These are phyloP conservation scores for Tiliacea aurago DNA, from an alignment of 2,888 invertebrate genomes.

Conservation along the genomic window DNA sequence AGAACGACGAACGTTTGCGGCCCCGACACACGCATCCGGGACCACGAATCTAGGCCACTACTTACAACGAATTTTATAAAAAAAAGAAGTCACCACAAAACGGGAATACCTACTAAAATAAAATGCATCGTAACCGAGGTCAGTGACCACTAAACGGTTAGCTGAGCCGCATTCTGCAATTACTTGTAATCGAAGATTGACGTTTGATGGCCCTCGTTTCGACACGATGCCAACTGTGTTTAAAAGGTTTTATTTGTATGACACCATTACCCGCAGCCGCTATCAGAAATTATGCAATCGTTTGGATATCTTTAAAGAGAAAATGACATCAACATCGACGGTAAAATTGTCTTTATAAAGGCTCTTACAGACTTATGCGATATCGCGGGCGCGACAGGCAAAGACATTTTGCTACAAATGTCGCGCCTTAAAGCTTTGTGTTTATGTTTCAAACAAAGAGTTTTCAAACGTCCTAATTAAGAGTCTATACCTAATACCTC, in stretches of 20 bases:
- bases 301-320: slow-evolving; percentile 26
- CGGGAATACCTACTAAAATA: slow-evolving; percentile 22
- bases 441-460: not conserved
- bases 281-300: slow-evolving; percentile 43
- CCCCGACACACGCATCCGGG: slow-evolving; percentile 74
- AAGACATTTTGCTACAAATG: too few species aligned
- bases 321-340: not conserved
- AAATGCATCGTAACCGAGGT: slow-evolving; percentile 11
- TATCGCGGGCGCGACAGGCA: too few species aligned
- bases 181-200: slow-evolving; percentile 28
- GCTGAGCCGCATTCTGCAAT: slow-evolving; percentile 36
- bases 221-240: slow-evolving; percentile 33
- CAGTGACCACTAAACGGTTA: slow-evolving; percentile 25
- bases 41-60: slow-evolving; percentile 72
- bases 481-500: too few species aligned
- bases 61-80: slow-evolving; percentile 55
- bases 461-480: not conserved
- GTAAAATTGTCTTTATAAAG: slow-evolving; percentile 7
- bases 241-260: slow-evolving; percentile 42
- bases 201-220: slow-evolving; percentile 33
- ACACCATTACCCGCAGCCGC: slow-evolving; percentile 28
- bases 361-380: too few species aligned
- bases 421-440: slow-evolving; percentile 8
- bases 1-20: slow-evolving; percentile 67
- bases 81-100: slow-evolving; percentile 30